Percentiles rank a stretch among this genome's conserved stretches.
Evolutionary conservation across 1,140 invertebrate genomes (phyloP).

Genomic region (Cryptotermes secundus): DNA sequence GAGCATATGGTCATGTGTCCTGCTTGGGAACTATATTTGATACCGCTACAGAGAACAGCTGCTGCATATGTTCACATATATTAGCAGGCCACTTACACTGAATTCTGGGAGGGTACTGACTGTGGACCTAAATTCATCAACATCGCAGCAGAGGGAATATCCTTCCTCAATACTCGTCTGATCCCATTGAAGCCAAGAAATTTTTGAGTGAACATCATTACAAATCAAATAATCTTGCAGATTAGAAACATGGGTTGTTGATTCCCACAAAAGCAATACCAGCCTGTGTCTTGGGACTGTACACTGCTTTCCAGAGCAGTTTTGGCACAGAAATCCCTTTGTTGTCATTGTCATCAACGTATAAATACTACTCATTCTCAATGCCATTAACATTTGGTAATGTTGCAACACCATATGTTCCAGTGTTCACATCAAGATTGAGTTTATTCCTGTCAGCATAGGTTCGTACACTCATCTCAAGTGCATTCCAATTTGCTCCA

Average conservation of each 20-base stretch:
- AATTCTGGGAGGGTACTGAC: conserved; percentile 54
- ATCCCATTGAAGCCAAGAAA: conserved; percentile 56
- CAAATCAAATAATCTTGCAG: conserved; percentile 19
- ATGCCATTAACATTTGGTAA: conserved; percentile 42
- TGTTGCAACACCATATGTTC: conserved; percentile 43
- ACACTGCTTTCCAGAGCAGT: conserved; percentile 62
- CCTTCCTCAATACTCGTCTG: conserved; percentile 54
- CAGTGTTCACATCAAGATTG: conserved; percentile 41
- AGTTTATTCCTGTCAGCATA: neutral
- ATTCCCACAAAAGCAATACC: conserved; percentile 62
- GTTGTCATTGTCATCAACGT: conserved; percentile 47
- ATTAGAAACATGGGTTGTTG: conserved; percentile 57
- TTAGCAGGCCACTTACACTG: conserved; percentile 48
- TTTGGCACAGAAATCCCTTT: conserved; percentile 54
- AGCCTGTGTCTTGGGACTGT: conserved; percentile 51
- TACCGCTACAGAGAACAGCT: neutral
- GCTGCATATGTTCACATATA: neutral
- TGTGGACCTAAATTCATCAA: conserved; percentile 57
- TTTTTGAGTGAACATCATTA: conserved; percentile 51
- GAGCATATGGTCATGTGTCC: too few relatives aligned
- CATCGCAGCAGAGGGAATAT: conserved; percentile 64
- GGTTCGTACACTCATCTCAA: conserved; percentile 36
- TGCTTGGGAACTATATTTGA: too few relatives aligned
- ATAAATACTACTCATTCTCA: conserved; percentile 51
- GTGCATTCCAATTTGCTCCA: conserved; percentile 50